Base-by-base conservation (phyloP, 2,888 invertebrate genomes). In the Eristalis tenax region DNA sequence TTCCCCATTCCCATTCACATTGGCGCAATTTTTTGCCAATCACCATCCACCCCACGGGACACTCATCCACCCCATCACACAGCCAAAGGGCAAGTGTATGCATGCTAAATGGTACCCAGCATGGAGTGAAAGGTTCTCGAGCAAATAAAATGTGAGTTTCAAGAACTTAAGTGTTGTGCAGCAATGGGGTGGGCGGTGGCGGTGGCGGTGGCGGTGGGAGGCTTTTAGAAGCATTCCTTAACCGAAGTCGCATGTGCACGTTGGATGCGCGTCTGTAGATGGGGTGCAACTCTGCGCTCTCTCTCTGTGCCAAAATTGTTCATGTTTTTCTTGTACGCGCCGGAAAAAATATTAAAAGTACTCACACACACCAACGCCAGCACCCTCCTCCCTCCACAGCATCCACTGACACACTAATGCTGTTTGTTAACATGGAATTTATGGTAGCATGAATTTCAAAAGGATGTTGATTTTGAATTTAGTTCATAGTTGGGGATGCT, bases 391-490 rank as follows among this genome's bases (percentile, higher is more conserved):
- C 3, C 13, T 8, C 38, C 38, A 3, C 38, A 38, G 4, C 22
- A 50, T 57, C 26, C 4, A 26, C 50, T 61, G 38, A 66, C 61
- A 73, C 56, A 68, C 59, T 75, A 77, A 73, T 82, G 61, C 74
- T 82, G 82, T 86, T 82, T 82, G 85, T 82, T 86, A 86, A 82
- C 82, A 87, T 68, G 66, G 64, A 83, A 87, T 87, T 83, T 87
- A 83, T 87, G 79, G 83, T 79, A 70, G 71, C 75, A 79, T 79
- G 79, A 66, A 83, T 75, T 79, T 75, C 78, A 75, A 87, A 87
- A 83, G 83, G 74, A 87, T 87, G 86, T 87, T 83, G 86, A 83
- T 87, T 87, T 87, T 87, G 79, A 83, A 83, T 83, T 87, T 79
- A 79, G 83, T 83, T 75, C 75, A 83, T 71, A 78, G 66, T 71